Base-by-base conservation (phyloP, 2,797 vertebrate species). In the Leucoraja ocellata region DNA sequence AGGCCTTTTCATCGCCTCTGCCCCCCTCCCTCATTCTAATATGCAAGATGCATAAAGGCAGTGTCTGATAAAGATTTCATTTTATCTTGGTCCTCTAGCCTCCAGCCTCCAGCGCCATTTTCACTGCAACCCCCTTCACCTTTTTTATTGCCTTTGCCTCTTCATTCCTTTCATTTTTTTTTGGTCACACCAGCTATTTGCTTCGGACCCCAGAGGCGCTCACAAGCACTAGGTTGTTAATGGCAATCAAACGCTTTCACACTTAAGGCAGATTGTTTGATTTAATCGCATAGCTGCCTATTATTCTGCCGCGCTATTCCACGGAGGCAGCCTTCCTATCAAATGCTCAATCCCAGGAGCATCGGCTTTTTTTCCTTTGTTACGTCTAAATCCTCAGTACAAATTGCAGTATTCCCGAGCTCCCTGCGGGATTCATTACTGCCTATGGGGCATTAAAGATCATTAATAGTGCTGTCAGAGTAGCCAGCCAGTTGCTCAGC, bases 361-460 rank as follows among this genome's bases (percentile, higher is more conserved):
- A 96, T 95, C 96, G 96, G 46, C 4, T 54, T 96, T 95, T 94
- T 95, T 93, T 96, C 4, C 46, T 95, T 97, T 95, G 96, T 98
- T 98, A 97, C 97, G 97, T 99, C 97, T 99, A 98, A 99, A 99
- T 98, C 97, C 98, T 98, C 98, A 97, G 97, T 98, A 99, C 98
- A 99, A 99, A 99, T 99, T 97, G 97, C 97, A 97, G 97, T 98
- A 98, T 98, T 99, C 98, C 97, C 97, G 97, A 97, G 97, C 97
- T 99, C 98, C 98, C 98, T 98, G 96, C 95, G 98, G 98, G 98
- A 97, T 98, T 98, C 97, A 99, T 99, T 99, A 99, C 97, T 98
- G 98, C 98, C 98, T 98, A 98, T 98, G 97, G 98, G 98, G 97
- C 98, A 98, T 99, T 99, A 98, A 98, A 97, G 97, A 99, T 98